phyloP scores from a whole-genome alignment of 2,113 vertebrate genomes.

The Neomonachus schauinslandi region DNA sequence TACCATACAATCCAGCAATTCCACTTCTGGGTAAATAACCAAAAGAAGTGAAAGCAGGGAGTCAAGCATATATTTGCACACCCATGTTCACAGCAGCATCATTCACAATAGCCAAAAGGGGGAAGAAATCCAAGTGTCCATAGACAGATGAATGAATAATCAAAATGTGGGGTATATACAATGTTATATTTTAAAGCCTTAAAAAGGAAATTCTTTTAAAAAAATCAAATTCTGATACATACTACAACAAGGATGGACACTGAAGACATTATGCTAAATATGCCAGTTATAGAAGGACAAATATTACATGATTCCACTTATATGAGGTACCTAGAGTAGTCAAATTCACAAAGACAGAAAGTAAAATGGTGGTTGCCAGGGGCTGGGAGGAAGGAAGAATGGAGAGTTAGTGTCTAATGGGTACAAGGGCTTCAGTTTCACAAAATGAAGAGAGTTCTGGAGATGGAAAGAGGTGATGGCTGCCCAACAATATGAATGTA shows the following conservation, averaged over 20 bases:
- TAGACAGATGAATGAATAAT: neutral
- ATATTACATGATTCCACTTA: neutral
- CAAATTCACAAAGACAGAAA: neutral
- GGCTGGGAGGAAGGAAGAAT: neutral
- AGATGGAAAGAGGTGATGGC: neutral
- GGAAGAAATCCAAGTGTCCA: neutral
- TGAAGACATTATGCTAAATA: neutral
- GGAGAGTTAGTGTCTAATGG: neutral
- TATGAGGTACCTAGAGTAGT: neutral
- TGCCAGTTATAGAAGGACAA: neutral
- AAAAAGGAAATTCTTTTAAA: neutral
- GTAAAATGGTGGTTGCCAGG: neutral
- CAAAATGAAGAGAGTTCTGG: neutral
- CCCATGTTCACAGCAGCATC: neutral
- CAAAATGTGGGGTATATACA: neutral
- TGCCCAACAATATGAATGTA: neutral
- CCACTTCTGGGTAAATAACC: neutral
- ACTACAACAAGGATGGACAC: neutral
- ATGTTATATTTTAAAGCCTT: neutral
- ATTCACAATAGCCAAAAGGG: neutral
- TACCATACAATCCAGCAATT: neutral
- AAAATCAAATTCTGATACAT: neutral
- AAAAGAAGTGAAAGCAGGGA: neutral
- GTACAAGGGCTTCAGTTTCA: neutral
- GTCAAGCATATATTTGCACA: neutral